Percentiles rank a stretch among this genome's conserved stretches.
Evolutionary conservation across 1,140 invertebrate genomes (phyloP).

Genomic region (Drosophila auraria): DNA sequence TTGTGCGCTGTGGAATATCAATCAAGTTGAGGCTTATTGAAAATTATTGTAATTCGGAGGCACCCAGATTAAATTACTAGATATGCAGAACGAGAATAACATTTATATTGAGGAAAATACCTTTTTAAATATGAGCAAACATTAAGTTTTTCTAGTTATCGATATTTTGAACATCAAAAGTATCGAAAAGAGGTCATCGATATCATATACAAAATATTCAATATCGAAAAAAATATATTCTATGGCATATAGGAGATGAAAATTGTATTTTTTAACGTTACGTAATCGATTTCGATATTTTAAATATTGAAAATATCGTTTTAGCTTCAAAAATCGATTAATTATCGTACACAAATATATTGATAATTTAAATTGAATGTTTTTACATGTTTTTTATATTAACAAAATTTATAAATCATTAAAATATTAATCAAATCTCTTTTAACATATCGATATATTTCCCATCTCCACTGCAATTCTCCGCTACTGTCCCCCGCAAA

Average conservation of each 20-base stretch:
- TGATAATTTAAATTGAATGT: no score
- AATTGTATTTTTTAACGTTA: no score
- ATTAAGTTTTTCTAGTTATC: no score
- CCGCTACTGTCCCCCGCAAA: slow-evolving; percentile 21
- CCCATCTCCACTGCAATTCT: slow-evolving; percentile 11
- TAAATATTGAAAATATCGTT: background rate
- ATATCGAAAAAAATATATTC: no score
- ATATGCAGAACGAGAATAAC: background rate
- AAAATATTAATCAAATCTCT: background rate
- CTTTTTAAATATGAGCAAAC: background rate
- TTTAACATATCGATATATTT: background rate
- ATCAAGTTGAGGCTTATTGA: slow-evolving; percentile 53
- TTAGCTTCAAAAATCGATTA: background rate
- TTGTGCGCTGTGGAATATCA: slow-evolving; percentile 43
- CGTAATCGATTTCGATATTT: background rate
- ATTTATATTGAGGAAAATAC: no score
- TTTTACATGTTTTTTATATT: background rate
- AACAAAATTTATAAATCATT: accelerated
- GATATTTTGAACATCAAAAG: no score
- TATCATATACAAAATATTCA: no score
- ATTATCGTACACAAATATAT: background rate
- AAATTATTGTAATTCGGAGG: slow-evolving; percentile 71
- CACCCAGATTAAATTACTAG: slow-evolving; percentile 45
- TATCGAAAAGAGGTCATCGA: no score
- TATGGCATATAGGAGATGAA: no score